Base-by-base conservation (phyloP, 2,888 invertebrate genomes). In the Idaea dimidiata region DNA sequence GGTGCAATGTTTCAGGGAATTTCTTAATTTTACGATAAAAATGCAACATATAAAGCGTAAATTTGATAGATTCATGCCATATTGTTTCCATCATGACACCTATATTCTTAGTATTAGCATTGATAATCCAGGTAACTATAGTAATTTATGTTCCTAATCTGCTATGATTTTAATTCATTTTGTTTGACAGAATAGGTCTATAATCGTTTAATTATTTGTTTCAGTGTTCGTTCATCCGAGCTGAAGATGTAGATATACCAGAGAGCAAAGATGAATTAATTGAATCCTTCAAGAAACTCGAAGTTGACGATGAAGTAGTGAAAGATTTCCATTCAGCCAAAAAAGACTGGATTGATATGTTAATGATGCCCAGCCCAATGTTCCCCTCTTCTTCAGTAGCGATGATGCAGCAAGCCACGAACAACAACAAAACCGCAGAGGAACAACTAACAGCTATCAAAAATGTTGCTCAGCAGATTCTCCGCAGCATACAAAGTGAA, bases 401-500 rank as follows among this genome's bases (percentile, higher is more conserved):
- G 3, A 73, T 87, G 72, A 91, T 92, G 89, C 72, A 83, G 17
- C 81, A 88, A 67, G 84, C 81, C 1, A 80, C 81, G 0, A 78
- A 76, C 59, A 75, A 83, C 1, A 81, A 88, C 16, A 88, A 87
- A 74, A 74, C 86, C 1, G 70, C 80, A 0, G 91, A 91, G 74
- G 89, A 90, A 72, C 89, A 91, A 68, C 64, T 91, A 1, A 81
- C 84, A 70, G 88, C 85, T 17, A 88, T 91, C 24, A 88, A 91
- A 69, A 80, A 81, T 70, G 80, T 87, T 57, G 87, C 90, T 0
- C 80, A 81, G 54, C 79, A 86, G 61, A 89, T 91, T 16, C 79
- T 84, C 10, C 69, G 78, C 32, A 79, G 79, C 2, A 83, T 90
- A 55, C 81, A 89, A 67, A 84, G 72, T 62, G 91, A 92, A 76